Conservation (phyloP, 2,888 invertebrate genomes). For the Onthophagus sagittarius region DNA sequence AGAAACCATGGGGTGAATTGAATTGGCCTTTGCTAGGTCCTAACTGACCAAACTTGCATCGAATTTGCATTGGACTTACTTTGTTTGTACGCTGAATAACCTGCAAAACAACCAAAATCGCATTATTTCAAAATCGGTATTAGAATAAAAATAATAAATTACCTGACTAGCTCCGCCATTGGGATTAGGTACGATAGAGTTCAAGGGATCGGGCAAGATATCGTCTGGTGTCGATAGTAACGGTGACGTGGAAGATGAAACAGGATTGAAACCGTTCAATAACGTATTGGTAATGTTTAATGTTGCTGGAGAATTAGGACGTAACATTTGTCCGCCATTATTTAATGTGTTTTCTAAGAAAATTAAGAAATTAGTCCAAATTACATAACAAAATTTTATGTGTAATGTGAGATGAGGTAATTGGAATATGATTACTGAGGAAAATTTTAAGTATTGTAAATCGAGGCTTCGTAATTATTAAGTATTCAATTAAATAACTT, state of each 20-base stretch:
- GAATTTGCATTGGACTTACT: conserved; percentile 80
- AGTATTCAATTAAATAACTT: no score
- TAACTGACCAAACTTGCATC: conserved; percentile 90
- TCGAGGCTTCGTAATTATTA: no score
- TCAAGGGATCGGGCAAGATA: conserved; percentile 52
- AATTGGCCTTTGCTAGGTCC: conserved; percentile 93
- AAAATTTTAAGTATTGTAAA: no score
- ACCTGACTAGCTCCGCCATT: conserved; percentile 33
- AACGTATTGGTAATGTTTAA: conserved; percentile 48
- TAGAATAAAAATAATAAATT: no score
- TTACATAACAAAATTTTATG: no score
- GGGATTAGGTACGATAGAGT: conserved; percentile 49
- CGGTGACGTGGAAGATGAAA: conserved; percentile 62
- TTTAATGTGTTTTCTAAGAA: conserved; percentile 40
- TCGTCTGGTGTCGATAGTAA: conserved; percentile 53
- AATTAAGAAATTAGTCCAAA: no score
- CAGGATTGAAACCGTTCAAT: conserved; percentile 56
- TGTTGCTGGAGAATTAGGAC: conserved; percentile 59
- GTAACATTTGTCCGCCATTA: conserved; percentile 52
- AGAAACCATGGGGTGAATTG: conserved; percentile 96
- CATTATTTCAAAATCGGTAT: no score
- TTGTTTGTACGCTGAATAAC: conserved; percentile 60
- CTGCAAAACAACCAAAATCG: no score
- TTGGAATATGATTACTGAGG: no score
- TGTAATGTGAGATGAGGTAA: no score